A percentile compares a stretch with the other conserved stretches of the same genome.
Conservation (phyloP, 2,888 invertebrate species). For the Mechanitis mazaeus region DNA sequence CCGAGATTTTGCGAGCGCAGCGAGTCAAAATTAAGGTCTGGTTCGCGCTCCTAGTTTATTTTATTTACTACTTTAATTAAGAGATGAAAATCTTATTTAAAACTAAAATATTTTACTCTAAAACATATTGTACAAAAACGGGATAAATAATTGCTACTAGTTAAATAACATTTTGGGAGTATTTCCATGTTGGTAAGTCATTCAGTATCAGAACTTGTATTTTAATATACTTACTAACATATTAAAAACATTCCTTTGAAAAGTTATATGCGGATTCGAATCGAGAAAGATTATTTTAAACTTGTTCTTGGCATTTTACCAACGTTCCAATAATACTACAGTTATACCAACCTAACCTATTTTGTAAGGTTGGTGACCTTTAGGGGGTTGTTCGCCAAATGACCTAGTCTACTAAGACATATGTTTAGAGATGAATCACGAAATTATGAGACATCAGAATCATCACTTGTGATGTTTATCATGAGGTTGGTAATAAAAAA, state of each 20-base stretch:
- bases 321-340: conserved; percentile 3
- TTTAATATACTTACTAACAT: background rate
- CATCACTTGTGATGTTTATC: too few relatives aligned
- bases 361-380: background rate
- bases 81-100: too few relatives aligned
- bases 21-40: too few relatives aligned
- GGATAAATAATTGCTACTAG: too few relatives aligned
- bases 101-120: too few relatives aligned
- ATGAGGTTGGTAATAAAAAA: too few relatives aligned
- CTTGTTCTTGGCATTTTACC: conserved; percentile 3
- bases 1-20: too few relatives aligned
- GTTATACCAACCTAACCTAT: conserved; percentile 2
- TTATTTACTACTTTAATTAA: too few relatives aligned
- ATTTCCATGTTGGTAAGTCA: too few relatives aligned
- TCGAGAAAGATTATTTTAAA: background rate
- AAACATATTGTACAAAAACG: too few relatives aligned
- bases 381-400: background rate
- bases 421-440: background rate
- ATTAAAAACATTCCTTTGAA: background rate
- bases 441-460: background rate
- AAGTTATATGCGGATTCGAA: background rate
- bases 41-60: too few relatives aligned
- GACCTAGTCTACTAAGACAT: background rate
- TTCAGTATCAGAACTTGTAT: background rate
- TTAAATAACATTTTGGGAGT: too few relatives aligned